A percentile compares a stretch with the other conserved stretches of the same genome.
phyloP scores from a whole-genome alignment of 30 jellyfish, hydroid and myxozoan species.

The Nemopilema nomurai region DNA sequence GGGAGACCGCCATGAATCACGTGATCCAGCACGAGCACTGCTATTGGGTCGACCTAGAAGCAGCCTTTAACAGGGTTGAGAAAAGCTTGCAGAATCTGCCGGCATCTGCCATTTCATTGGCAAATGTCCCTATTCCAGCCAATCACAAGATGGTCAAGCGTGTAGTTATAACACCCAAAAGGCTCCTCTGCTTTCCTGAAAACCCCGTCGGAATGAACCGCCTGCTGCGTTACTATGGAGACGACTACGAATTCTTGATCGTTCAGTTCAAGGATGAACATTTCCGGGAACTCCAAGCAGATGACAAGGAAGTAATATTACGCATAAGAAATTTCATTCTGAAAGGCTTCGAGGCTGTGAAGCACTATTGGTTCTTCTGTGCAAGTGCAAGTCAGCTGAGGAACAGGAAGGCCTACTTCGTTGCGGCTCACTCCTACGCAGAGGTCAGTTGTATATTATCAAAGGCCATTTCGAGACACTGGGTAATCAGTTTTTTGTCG shows the following conservation, averaged over 20 bases:
- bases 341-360: slow-evolving; percentile 43
- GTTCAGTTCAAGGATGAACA: slow-evolving; percentile 75
- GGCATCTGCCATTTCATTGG: slow-evolving; percentile 11
- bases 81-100: slow-evolving; percentile 20
- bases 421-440: slow-evolving; percentile 46
- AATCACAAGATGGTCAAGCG: slow-evolving; percentile 54
- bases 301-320: slow-evolving; percentile 1
- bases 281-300: slow-evolving; percentile 33
- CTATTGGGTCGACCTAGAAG: slow-evolving; percentile 39
- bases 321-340: slow-evolving; percentile 18
- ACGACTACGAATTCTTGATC: slow-evolving; percentile 29
- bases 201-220: slow-evolving; percentile 77
- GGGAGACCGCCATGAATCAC: slow-evolving; percentile 31
- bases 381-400: slow-evolving; percentile 85
- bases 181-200: slow-evolving; percentile 68
- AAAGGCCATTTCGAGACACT: no score
- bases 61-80: slow-evolving; percentile 2
- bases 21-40: neutral
- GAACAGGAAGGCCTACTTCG: slow-evolving; percentile 73
- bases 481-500: no score
- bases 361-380: slow-evolving; percentile 54
- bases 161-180: slow-evolving; percentile 63
- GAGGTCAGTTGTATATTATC: slow-evolving; percentile 31
- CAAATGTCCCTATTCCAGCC: slow-evolving; percentile 51
- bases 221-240: slow-evolving; percentile 57